Evolutionary conservation across 2,113 vertebrate species (phyloP).

Genomic region (Pholis gunnellus): DNA sequence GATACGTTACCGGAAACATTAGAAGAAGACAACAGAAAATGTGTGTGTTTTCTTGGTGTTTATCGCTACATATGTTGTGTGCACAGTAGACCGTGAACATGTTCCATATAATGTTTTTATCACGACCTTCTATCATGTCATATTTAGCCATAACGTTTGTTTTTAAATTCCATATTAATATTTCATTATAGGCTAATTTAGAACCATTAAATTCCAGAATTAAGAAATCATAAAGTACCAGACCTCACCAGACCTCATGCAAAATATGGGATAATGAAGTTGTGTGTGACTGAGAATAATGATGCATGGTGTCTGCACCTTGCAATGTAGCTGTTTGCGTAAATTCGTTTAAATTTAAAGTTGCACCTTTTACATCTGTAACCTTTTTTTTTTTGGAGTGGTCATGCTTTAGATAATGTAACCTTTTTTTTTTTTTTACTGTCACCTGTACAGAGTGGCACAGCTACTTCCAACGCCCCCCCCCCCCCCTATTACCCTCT

Average conservation of each 20-base stretch:
- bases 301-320: conserved; percentile 12
- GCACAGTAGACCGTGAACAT: not conserved
- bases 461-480: conserved; percentile 68
- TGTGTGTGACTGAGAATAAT: conserved; percentile 26
- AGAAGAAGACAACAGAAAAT: not conserved
- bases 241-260: not conserved
- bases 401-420: not conserved
- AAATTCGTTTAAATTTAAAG: conserved; percentile 3
- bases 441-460: conserved; percentile 77
- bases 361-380: not conserved
- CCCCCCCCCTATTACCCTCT: conserved; percentile 68
- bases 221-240: not conserved
- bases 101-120: not conserved
- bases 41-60: conserved; percentile 23
- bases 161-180: not conserved
- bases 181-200: not conserved
- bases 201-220: not conserved
- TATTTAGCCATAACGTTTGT: not conserved
- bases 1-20: not conserved
- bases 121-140: not conserved
- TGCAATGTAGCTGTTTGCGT: not conserved
- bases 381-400: not conserved
- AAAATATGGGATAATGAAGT: conserved; percentile 3
- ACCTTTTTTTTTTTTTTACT: conserved; percentile 12
- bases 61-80: not conserved